Evolutionary conservation across 2,888 invertebrate genomes (phyloP).

Genomic region (Miltochrista miniata): DNA sequence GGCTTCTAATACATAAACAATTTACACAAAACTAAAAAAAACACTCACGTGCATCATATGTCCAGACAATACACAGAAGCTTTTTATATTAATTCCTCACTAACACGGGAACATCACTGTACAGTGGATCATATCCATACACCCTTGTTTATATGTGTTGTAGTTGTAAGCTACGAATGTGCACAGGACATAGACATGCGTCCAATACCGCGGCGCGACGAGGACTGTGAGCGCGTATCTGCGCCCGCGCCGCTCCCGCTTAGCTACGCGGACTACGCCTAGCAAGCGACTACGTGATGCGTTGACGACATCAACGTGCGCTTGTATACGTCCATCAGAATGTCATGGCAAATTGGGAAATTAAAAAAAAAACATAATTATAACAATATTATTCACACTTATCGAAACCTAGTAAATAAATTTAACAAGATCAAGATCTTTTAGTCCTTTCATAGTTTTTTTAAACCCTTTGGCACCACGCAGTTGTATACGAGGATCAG

Average conservation of each 20-base stretch:
- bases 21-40: slow-evolving; percentile 12
- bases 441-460: too few relatives aligned
- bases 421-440: too few relatives aligned
- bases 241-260: slow-evolving; percentile 17
- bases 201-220: slow-evolving; percentile 49
- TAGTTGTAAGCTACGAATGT: slow-evolving; percentile 5
- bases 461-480: too few relatives aligned
- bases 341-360: too few relatives aligned
- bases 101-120: slow-evolving; percentile 67
- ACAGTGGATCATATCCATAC: slow-evolving; percentile 53
- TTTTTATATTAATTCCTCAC: slow-evolving; percentile 48
- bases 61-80: slow-evolving; percentile 43
- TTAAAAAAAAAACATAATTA: too few relatives aligned
- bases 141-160: slow-evolving; percentile 57
- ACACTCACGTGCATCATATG: slow-evolving; percentile 79
- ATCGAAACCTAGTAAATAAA: too few relatives aligned
- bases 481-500: too few relatives aligned
- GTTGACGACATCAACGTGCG: too few relatives aligned
- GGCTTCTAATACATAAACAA: background rate
- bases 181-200: slow-evolving; percentile 43
- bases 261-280: slow-evolving; percentile 9
- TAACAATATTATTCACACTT: too few relatives aligned
- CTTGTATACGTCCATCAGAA: too few relatives aligned
- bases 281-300: slow-evolving; percentile 11
- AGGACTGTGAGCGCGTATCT: slow-evolving; percentile 42